Evolutionary conservation across 2,797 vertebrate genomes (phyloP).

Genomic region (Karalla daura): DNA sequence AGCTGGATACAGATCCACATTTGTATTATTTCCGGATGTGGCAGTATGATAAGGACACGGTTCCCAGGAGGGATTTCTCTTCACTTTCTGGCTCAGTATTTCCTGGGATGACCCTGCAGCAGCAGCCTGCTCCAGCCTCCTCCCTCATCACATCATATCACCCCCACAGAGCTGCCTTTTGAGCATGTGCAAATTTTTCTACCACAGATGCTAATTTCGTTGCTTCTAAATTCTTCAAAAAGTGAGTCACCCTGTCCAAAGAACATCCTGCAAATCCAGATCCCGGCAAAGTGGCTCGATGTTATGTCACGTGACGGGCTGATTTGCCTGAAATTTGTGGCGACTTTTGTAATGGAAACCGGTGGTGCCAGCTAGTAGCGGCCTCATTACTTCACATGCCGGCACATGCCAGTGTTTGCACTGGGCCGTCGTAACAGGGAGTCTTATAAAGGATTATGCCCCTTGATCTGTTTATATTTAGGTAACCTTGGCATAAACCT

Average conservation of each 20-base stretch:
- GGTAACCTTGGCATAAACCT: conserved; percentile 58
- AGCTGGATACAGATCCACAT: conserved; percentile 4
- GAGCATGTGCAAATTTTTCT: not conserved
- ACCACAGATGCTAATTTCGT: not conserved
- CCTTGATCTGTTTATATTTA: conserved; percentile 68
- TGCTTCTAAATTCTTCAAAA: not conserved
- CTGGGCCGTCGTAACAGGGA: conserved; percentile 25
- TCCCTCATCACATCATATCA: conserved; percentile 37
- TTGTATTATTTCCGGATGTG: conserved; percentile 21
- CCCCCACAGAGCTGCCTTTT: not conserved
- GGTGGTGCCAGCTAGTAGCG: conserved; percentile 22
- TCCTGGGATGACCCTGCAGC: conserved; percentile 14
- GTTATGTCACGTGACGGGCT: not conserved
- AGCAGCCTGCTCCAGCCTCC: conserved; percentile 10
- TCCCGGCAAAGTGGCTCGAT: not conserved
- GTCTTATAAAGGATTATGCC: conserved; percentile 58
- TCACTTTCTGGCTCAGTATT: conserved; percentile 3
- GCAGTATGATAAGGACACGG: conserved; percentile 21
- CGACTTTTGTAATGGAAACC: conserved; percentile 19
- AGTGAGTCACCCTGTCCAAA: not conserved
- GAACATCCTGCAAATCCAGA: not conserved
- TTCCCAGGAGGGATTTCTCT: conserved; percentile 12
- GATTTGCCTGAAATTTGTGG: not conserved
- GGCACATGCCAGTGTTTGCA: conserved; percentile 3
- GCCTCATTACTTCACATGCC: too few relatives aligned